Base-by-base conservation (phyloP, 2,797 vertebrate species). In the Helostoma temminkii region DNA sequence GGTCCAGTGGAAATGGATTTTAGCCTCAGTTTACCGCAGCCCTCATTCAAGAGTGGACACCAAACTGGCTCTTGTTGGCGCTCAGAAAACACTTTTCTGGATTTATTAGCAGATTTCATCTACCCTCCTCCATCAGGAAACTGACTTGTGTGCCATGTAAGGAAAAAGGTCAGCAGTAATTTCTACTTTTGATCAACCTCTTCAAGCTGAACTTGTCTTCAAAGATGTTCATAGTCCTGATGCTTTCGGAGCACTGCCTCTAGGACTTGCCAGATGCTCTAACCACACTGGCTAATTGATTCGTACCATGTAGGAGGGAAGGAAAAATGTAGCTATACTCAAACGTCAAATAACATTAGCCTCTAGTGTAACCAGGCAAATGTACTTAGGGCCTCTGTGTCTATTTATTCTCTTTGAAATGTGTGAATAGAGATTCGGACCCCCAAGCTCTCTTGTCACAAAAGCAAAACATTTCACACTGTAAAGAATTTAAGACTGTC, bases 1-100 rank as follows among this genome's bases (percentile, higher is more conserved):
- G 66, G 81, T 71, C 62, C 54, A 59, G 45, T 80, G 81, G 82
- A 88, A 88, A 88, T 85, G 73, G 81, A 78, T 85, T 92, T 86
- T 66, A 78, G 71, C 43, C 6, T 16, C 37, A 18, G 37, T 78
- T 76, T 75, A 52, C 76, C 48, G 22, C 78, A 80, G 74, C 50
- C 36, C 50, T 62, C 50, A 45, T 84, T 82, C 39, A 26, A 79
- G 58, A 68, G 50, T 70, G 18, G 50, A 26, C 43, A 57, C 52
- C 71, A 76, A 66, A 72, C 25, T 50, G 71, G 39, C 32, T 65
- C 60, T 80, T 54, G 36, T 71, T 67, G 66, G 36, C 39, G 49
- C 54, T 8, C 28, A 62, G 62, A 82, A n/a, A 78, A 58, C 46
- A 75, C 73, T 58, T 80, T 74, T 74, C 53, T 57, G 83, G 71